Evolutionary conservation across 2,888 invertebrate species (phyloP), one percentile per base, ranked within the genome.

Genomic region (Synanthedon vespiformis): DNA sequence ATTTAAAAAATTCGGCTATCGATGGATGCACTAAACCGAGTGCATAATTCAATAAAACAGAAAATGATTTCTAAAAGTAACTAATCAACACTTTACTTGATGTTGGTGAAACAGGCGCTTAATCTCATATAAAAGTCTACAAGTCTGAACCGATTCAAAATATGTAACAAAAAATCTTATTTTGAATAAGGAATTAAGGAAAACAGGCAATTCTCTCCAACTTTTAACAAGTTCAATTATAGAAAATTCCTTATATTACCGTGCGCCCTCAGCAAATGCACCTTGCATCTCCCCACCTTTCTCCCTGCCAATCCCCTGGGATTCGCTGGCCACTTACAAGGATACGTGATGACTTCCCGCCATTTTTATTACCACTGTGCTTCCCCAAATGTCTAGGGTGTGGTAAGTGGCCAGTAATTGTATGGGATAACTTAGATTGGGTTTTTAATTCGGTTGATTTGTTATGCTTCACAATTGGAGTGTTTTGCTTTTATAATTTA

Each of bases 401-500:
- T 75, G 76, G 75, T 77, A 80, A 83, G 80, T 83, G 79, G 70
- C 72, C 67, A 70, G 81, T 85, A 84, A 85, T 86, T 83, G 80
- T 79, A 82, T 79, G 78, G 79, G 81, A 81, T 81, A 85, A 85
- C 80, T 85, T 85, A 83, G 85, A 86, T 86, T 84, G 80, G 78
- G 72, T 82, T 81, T 83, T 82, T 83, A 84, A 85, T 82, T 78
- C 74, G 56, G 59, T 52, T 60, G 68, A 67, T 65, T 70, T 61
- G 63, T 60, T 48, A 14, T 14, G 8, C 11, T 48, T 12, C 16
- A 44, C 13, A 44, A 44, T 10, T 34, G 34, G 34, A 3, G 34
- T 34, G 34, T 10, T 34, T 34, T 34, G 34, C 2, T 34, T 34
- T 34, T 34, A 34, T 34, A 34, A 34, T 34, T 10, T 8, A 34